phyloP scores from a whole-genome alignment of 2,797 vertebrate genomes.

The Setipinna tenuifilis region DNA sequence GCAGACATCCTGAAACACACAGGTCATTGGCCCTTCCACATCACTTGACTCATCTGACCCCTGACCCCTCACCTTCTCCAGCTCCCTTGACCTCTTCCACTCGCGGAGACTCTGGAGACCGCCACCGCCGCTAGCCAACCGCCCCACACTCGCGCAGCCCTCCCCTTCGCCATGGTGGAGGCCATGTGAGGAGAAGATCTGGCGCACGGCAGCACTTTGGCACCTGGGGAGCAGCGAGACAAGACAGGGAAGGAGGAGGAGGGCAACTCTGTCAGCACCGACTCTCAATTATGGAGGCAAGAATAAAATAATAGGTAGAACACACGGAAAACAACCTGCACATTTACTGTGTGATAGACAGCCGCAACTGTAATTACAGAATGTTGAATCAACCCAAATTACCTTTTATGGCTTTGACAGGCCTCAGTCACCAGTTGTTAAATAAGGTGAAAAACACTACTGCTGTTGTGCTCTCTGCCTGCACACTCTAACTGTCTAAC shows the following conservation, averaged over 20 bases:
- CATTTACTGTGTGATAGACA: not conserved
- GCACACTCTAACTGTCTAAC: no score
- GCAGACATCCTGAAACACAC: not conserved
- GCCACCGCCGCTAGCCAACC: conserved; percentile 22
- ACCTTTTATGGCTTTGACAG: not conserved
- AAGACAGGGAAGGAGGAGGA: not conserved
- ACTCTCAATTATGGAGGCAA: not conserved
- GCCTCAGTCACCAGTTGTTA: not conserved
- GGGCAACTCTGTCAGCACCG: not conserved
- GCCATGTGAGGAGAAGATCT: conserved; percentile 49
- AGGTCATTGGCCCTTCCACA: not conserved
- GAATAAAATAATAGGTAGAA: not conserved
- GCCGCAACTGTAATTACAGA: not conserved
- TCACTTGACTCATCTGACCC: no score
- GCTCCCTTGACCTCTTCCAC: conserved; percentile 32
- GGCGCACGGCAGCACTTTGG: conserved; percentile 54
- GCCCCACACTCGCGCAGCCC: conserved; percentile 40
- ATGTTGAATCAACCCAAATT: not conserved
- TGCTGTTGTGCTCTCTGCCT: not conserved
- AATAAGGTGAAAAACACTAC: not conserved
- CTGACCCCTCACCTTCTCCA: conserved; percentile 54
- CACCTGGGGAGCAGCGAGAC: conserved; percentile 58
- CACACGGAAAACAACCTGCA: not conserved
- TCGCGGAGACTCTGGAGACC: conserved; percentile 23
- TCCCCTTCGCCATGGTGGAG: conserved; percentile 30